These are phyloP conservation scores for Pandemis cinnamomeana DNA, from an alignment of 2,888 invertebrate species.

Conservation along the genomic window DNA sequence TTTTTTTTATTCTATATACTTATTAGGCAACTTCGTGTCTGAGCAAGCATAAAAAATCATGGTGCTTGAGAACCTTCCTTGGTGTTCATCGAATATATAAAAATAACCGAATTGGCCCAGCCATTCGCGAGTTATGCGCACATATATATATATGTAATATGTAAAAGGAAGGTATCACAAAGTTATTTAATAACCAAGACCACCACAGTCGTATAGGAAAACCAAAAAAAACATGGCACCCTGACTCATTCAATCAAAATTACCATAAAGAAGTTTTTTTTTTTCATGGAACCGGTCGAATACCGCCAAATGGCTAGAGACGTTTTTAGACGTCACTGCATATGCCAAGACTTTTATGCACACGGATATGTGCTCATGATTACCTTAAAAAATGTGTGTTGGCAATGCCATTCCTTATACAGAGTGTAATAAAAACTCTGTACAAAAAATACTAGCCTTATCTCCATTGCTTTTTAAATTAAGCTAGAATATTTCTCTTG, in stretches of 20 bases:
- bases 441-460: neutral
- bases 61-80: no score
- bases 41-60: no score
- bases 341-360: slow-evolving; percentile 40
- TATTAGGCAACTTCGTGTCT: no score
- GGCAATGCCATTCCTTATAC: slow-evolving; percentile 23
- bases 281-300: neutral
- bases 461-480: no score
- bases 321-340: slow-evolving; percentile 19
- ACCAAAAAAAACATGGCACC: neutral
- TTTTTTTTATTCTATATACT: no score
- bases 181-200: neutral
- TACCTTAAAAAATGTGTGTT: slow-evolving; percentile 23
- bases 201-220: neutral
- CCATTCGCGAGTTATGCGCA: no score
- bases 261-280: neutral
- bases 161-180: no score
- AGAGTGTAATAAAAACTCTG: neutral
- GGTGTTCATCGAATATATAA: no score
- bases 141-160: no score
- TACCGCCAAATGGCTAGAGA: slow-evolving; percentile 1
- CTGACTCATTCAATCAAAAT: neutral
- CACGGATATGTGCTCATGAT: slow-evolving; percentile 30
- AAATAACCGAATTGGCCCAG: no score
- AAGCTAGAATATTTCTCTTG: no score